Percentiles rank a stretch among this genome's conserved stretches.
Conservation (phyloP, 2,797 vertebrate genomes). For the Sebastes variabilis region DNA sequence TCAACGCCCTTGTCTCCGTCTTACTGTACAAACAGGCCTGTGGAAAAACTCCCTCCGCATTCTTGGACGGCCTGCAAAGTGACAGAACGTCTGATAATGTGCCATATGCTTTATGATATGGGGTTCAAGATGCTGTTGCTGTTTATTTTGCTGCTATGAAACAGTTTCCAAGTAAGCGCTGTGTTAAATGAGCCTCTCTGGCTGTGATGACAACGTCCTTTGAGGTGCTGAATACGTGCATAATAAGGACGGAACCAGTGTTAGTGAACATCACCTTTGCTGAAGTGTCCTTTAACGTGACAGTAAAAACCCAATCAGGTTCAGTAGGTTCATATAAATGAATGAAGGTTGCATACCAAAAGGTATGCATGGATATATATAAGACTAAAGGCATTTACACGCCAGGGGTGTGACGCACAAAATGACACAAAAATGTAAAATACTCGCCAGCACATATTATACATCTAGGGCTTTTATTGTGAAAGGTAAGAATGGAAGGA, state of each 20-base stretch:
- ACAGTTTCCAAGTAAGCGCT: slow-evolving; percentile 18
- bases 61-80: slow-evolving; percentile 26
- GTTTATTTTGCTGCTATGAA: slow-evolving; percentile 39
- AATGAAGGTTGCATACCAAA: no score
- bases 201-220: slow-evolving; percentile 1
- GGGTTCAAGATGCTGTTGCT: slow-evolving; percentile 10
- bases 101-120: slow-evolving; percentile 19
- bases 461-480: no score
- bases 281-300: not conserved
- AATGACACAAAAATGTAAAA: no score
- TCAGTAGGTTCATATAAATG: not conserved
- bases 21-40: slow-evolving; percentile 4
- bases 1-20: slow-evolving; percentile 3
- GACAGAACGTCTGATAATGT: not conserved
- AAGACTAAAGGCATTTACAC: no score
- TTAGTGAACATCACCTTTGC: not conserved
- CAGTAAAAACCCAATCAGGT: not conserved
- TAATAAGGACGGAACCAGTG: not conserved
- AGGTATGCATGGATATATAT: no score
- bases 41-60: slow-evolving; percentile 21
- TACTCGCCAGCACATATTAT: no score
- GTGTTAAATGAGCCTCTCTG: slow-evolving; percentile 25
- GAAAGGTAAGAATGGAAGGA: no score
- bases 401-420: no score
- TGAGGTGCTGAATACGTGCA: not conserved